Conservation (phyloP, 2,797 vertebrate species). For the Etheostoma nigrum region DNA sequence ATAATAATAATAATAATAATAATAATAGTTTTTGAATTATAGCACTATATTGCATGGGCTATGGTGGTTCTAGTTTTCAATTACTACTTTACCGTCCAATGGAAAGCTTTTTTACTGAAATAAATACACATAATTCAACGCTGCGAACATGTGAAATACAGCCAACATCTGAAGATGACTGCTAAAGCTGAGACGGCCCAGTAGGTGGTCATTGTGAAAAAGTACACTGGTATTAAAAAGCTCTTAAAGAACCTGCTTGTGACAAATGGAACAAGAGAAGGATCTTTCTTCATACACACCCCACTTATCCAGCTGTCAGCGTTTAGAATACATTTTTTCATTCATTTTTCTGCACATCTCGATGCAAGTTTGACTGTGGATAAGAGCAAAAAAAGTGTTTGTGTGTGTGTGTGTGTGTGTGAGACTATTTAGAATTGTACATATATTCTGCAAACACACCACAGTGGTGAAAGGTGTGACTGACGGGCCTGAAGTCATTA, state of each 20-base stretch:
- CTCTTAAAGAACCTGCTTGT: slow-evolving; percentile 40
- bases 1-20: too few relatives aligned
- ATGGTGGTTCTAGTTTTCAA: too few relatives aligned
- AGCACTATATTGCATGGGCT: too few relatives aligned
- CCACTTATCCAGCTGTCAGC: slow-evolving; percentile 6
- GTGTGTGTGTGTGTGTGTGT: background rate
- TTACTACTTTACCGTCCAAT: background rate
- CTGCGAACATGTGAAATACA: background rate
- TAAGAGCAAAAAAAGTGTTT: background rate
- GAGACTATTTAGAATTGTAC: slow-evolving; percentile 18
- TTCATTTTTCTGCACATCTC: slow-evolving; percentile 3
- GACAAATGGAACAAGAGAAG: slow-evolving; percentile 31
- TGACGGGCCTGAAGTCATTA: slow-evolving; percentile 63
- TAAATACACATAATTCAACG: background rate
- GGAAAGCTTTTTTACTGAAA: background rate
- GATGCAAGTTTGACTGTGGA: background rate
- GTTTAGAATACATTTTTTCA: slow-evolving; percentile 4
- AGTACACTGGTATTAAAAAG: slow-evolving; percentile 49
- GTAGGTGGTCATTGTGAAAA: slow-evolving; percentile 29
- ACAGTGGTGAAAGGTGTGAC: slow-evolving; percentile 60
- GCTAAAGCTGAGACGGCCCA: background rate
- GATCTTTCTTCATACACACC: background rate
- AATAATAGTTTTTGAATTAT: too few relatives aligned
- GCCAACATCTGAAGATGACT: slow-evolving; percentile 1
- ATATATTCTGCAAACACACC: slow-evolving; percentile 35